Conservation (phyloP, 2,888 invertebrate species). For the Ceriagrion tenellum region DNA sequence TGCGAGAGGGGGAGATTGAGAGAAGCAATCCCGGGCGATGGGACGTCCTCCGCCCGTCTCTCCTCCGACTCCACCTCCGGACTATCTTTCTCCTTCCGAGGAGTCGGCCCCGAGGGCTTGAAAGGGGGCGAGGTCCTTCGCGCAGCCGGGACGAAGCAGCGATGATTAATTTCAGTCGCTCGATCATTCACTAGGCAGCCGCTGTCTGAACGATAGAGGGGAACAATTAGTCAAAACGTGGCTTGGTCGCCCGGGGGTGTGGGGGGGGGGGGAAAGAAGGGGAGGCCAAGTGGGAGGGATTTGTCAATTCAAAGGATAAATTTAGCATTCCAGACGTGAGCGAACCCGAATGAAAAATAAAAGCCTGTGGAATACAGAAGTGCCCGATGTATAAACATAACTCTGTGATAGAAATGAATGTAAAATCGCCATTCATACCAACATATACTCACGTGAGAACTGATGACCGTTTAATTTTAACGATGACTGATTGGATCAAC, state of each 20-base stretch:
- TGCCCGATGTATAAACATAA: no score
- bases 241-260: background rate
- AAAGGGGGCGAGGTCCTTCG: background rate
- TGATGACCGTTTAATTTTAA: no score
- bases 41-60: background rate
- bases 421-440: no score
- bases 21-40: background rate
- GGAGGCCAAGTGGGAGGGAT: no score
- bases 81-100: background rate
- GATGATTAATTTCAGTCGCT: background rate
- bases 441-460: no score
- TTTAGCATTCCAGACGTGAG: background rate
- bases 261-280: no score
- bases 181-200: background rate
- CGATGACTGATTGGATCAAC: no score
- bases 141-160: background rate
- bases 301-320: background rate
- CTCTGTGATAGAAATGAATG: no score
- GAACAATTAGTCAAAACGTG: background rate
- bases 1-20: background rate
- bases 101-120: background rate
- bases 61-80: background rate
- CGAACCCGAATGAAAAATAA: no score
- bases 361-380: no score
- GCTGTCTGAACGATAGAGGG: background rate